Evolutionary conservation across 2,888 invertebrate genomes (phyloP), one percentile per base, ranked within the genome.

Genomic region (Oxystoma pomonae): DNA sequence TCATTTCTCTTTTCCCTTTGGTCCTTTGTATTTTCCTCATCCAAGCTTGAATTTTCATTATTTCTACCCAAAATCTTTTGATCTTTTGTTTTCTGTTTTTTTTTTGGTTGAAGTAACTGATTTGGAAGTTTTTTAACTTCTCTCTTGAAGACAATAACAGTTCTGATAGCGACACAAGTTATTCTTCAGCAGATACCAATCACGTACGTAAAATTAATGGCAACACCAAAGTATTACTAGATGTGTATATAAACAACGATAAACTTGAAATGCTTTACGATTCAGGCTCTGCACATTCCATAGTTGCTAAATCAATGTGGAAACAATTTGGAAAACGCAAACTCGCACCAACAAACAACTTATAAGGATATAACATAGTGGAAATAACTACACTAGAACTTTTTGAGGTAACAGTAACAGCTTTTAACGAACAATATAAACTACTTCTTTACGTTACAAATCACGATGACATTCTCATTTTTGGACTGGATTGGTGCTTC

Each of bases 401-500:
- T 7, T 53, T 7, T 53, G 18, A 53, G 16, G 55, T 53, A 53
- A n/a, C 16, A 18, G 55, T 53, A 7, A 53, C 16, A 17, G 55
- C 55, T 53, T 53, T 53, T 53, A 18, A 18, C 16, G 18, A 53
- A 53, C 55, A 53, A 53, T n/a, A 53, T 7, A 53, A 53, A 17
- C 50, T 50, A 50, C 50, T 16, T 12, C 17, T 53, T 17, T 53
- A 53, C 55, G 3, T 53, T n/a, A 53, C 55, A 17, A 16, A 53
- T 7, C 3, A 3, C 3, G 16, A 53, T 18, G 3, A 53, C 18
- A 53, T 53, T 53, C 16, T n/a, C 3, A 7, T 53, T 7, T 53
- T 53, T 53, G 55, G 55, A 53, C 55, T 53, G 3, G 16, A 53
- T 16, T 53, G 55, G 55, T 53, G 55, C 16, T 18, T 53, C 16